These are phyloP conservation scores for Petrosia ficiformis DNA, from an alignment of 37 sponge, comb jelly and placozoan species.

Conservation along the genomic window DNA sequence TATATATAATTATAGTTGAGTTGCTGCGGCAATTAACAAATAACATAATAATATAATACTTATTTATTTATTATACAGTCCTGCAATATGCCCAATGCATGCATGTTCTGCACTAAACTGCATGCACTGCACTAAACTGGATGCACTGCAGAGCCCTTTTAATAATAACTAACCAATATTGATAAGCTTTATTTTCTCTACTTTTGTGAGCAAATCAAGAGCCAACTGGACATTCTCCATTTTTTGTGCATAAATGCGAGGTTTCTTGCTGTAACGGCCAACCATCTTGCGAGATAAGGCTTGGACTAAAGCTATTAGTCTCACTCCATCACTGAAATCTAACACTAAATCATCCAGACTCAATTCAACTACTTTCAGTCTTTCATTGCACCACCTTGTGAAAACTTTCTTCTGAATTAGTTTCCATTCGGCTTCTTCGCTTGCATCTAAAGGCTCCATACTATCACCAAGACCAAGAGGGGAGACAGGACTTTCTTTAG, in stretches of 20 bases:
- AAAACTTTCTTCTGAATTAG: slow-evolving; percentile 80
- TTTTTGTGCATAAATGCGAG: slow-evolving; percentile 58
- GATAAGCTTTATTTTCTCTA: slow-evolving; percentile 42
- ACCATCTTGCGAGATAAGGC: slow-evolving; percentile 55
- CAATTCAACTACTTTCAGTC: slow-evolving; percentile 44
- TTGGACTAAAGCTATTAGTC: slow-evolving; percentile 70
- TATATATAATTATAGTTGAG: neutral
- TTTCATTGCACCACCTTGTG: slow-evolving; percentile 90
- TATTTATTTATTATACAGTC: too few relatives aligned
- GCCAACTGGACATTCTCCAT: slow-evolving; percentile 72
- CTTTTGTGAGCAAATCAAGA: slow-evolving; percentile 44
- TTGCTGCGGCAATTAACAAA: too few relatives aligned
- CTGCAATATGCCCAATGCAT: too few relatives aligned
- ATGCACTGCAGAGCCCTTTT: neutral
- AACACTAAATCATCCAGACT: slow-evolving; percentile 37
- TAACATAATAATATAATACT: too few relatives aligned
- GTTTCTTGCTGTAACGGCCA: slow-evolving; percentile 51
- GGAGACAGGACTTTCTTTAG: too few relatives aligned
- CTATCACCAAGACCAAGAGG: too few relatives aligned
- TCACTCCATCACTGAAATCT: slow-evolving; percentile 75
- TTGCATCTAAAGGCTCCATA: neutral
- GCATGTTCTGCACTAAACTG: neutral
- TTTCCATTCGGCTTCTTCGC: slow-evolving; percentile 68
- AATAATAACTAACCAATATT: slow-evolving; percentile 41
- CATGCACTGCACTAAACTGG: neutral